Evolutionary conservation across 2,113 vertebrate genomes (phyloP), one percentile per base, ranked within the genome.

Genomic region (Uria aalge): DNA sequence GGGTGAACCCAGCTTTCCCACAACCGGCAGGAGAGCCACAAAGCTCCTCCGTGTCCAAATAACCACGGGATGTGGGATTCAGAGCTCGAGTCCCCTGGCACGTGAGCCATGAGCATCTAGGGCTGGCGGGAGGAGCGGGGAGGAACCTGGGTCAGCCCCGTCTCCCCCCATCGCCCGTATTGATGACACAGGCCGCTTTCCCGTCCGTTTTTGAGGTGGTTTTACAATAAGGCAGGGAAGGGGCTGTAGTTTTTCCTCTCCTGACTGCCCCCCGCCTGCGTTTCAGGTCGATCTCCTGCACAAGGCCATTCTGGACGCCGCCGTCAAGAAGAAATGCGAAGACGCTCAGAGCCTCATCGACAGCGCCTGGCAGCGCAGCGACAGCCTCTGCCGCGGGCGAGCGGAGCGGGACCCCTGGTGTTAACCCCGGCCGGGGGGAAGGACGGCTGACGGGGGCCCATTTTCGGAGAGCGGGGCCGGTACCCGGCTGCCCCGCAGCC

Each of bases 391-490:
- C 96, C 98, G 99, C 3, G 99, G 99, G 21, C 98, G 99, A 82
- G 98, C 99, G 4, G 99, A 99, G 92, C 98, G 99, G 74, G 99
- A 99, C 94, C 99, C 99, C 59, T 99, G 99, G 99, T 99, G 99
- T 95, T 99, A 92, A 69, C 95, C 66, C 50, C 15, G 29, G 4
- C 45, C 0, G 0, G 29, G 60, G 38, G n/a, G 21, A 96, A 98
- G 83, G 67, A 91, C 36, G 12, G 27, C 67, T 59, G 50, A 18
- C 0, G 0, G 53, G 76, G 24, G 10, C 36, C 41, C 6, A 0
- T 15, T 50, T 43, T 21, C 5, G 63, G 76, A 67, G 43, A 59
- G 67, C 45, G 19, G 81, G 57, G 27, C 69, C 71, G n/a, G 36
- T 8, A 5, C 12, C 26, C 7, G 4, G 50, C 52, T 43, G 38